These are phyloP conservation scores for Crenichthys baileyi DNA, from an alignment of 2,797 vertebrate genomes.

Conservation along the genomic window DNA sequence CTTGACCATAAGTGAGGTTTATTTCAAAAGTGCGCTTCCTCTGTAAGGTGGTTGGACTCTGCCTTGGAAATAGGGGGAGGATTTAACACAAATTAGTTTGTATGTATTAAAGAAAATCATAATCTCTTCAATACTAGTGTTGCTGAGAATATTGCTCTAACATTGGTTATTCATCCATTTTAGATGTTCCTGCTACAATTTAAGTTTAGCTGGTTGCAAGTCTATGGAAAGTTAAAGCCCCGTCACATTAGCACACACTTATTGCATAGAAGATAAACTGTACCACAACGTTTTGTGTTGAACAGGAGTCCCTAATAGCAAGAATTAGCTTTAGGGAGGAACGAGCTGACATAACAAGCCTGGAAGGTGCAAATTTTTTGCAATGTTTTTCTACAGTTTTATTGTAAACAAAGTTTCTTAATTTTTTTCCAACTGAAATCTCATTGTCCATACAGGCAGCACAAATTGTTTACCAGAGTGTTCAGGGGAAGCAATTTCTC, in stretches of 20 bases:
- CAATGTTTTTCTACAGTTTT: background rate
- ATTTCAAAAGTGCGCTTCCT: background rate
- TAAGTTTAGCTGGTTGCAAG: background rate
- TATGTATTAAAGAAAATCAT: background rate
- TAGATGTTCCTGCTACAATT: background rate
- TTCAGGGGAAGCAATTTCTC: slow-evolving; percentile 65
- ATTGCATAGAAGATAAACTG: background rate
- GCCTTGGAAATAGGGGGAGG: background rate
- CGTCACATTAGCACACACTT: background rate
- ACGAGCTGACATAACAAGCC: slow-evolving; percentile 26
- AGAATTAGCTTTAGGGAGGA: slow-evolving; percentile 38
- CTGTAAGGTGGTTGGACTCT: background rate
- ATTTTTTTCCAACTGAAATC: slow-evolving; percentile 29
- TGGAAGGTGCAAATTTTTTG: slow-evolving; percentile 22
- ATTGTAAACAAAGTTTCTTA: slow-evolving; percentile 20
- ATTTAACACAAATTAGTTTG: background rate
- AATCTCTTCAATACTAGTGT: background rate
- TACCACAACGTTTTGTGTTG: background rate
- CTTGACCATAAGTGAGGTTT: background rate
- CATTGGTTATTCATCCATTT: background rate
- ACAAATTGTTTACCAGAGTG: slow-evolving; percentile 36
- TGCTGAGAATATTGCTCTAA: background rate
- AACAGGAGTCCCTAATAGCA: background rate
- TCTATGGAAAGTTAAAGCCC: background rate
- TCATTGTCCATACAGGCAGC: background rate